phyloP scores from a whole-genome alignment of 2,888 invertebrate genomes.

The Panopea generosa region DNA sequence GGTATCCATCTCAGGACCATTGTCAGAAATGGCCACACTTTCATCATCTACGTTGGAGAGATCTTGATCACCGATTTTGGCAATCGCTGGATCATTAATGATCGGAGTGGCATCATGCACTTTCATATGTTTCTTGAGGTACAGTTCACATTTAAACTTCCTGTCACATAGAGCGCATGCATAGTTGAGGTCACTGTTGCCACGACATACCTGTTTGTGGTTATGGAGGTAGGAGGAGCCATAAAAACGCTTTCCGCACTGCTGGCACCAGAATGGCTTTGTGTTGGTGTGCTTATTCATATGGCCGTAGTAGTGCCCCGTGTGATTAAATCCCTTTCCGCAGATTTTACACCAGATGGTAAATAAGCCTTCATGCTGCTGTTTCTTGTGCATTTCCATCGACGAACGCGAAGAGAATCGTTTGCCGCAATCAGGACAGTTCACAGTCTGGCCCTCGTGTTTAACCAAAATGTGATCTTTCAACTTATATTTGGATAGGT shows the following conservation, averaged over 20 bases:
- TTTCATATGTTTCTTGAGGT: slow-evolving; percentile 61
- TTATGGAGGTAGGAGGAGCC: slow-evolving; percentile 63
- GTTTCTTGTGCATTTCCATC: slow-evolving; percentile 65
- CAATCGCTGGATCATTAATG: slow-evolving; percentile 36
- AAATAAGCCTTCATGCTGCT: slow-evolving; percentile 59
- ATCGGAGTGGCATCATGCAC: slow-evolving; percentile 52
- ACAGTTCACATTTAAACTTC: slow-evolving; percentile 62
- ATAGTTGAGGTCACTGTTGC: slow-evolving; percentile 49
- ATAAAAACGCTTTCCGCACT: slow-evolving; percentile 60
- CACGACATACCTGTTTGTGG: slow-evolving; percentile 61
- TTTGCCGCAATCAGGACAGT: slow-evolving; percentile 61
- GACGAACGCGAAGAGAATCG: slow-evolving; percentile 56
- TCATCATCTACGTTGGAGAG: slow-evolving; percentile 18
- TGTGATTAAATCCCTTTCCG: slow-evolving; percentile 60
- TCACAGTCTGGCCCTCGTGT: slow-evolving; percentile 60
- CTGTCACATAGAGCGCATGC: slow-evolving; percentile 48
- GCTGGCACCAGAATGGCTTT: slow-evolving; percentile 63
- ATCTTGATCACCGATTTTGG: slow-evolving; percentile 27
- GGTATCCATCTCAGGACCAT: not conserved
- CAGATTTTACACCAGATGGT: slow-evolving; percentile 62
- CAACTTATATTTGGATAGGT: slow-evolving; percentile 60
- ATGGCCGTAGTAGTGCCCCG: slow-evolving; percentile 62
- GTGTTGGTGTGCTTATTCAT: slow-evolving; percentile 65
- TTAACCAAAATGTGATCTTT: slow-evolving; percentile 62
- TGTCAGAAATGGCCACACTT: slow-evolving; percentile 6